Conservation (phyloP, 2,113 vertebrate genomes). For the Gopherus flavomarginatus region DNA sequence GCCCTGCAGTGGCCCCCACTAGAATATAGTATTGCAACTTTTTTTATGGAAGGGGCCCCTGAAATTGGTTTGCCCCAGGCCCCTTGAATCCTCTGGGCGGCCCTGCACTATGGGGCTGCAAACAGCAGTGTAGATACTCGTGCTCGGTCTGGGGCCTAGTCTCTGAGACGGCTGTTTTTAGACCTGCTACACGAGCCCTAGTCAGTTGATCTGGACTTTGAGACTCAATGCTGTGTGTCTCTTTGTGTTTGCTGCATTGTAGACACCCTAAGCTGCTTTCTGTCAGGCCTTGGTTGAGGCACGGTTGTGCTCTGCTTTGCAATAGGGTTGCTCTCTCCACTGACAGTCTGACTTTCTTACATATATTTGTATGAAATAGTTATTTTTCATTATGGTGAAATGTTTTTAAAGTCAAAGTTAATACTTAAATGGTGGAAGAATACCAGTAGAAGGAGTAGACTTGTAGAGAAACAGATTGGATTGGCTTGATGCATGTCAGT, state of each 20-base stretch:
- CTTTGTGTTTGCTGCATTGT: background rate
- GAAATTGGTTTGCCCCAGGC: no score
- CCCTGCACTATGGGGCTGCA: background rate
- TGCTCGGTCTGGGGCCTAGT: background rate
- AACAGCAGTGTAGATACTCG: background rate
- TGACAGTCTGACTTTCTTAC: background rate
- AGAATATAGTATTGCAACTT: no score
- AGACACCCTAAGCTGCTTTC: background rate
- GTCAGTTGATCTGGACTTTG: background rate
- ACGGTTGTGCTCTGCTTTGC: background rate
- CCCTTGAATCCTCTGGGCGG: no score
- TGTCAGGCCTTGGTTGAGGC: background rate
- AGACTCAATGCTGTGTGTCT: background rate
- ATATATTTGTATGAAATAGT: background rate
- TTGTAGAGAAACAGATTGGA: background rate
- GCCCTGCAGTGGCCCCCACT: no score
- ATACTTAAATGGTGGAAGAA: background rate
- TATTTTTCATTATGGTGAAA: background rate
- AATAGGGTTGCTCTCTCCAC: background rate
- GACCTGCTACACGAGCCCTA: background rate
- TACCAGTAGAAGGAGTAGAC: background rate
- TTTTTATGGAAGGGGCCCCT: no score
- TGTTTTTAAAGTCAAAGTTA: background rate
- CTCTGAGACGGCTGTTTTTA: background rate
- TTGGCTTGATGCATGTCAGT: background rate